Base-by-base conservation (phyloP, 1,140 invertebrate genomes). In the Trichonephila clavipes region DNA sequence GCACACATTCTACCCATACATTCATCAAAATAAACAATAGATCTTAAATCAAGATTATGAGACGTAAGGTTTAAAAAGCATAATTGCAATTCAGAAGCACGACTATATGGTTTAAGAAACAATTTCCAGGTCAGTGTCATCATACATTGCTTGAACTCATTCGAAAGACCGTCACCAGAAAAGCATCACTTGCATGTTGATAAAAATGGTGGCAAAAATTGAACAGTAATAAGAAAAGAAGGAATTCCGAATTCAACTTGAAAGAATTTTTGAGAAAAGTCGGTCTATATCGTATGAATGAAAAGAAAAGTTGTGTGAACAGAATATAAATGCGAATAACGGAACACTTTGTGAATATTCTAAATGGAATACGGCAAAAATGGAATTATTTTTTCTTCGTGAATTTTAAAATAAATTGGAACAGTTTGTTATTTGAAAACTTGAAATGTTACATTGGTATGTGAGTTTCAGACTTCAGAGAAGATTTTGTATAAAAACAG, bases 91-190 rank as follows among this genome's bases (percentile, higher is more conserved):
- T 24, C 72, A 19, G 28, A 28, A 77, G 72, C 72, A 77, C 28
- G 72, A 77, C 28, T 77, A 77, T 77, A 34, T 77, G 18, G 72
- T 77, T 77, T 77, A 77, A 77, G 28, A 77, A 77, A 77, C 28
- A 77, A 77, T 77, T 77, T 77, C 34, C 72, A 77, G 72, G 72
- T 77, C 72, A 77, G 72, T 77, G 72, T 77, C 72, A 77, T 77
- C 72, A 18, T 34, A 77, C 34, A 77, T 77, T 77, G 72, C 72
- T 77, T 77, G 72, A 77, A 77, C 72, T 77, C 72, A 77, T 77
- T 77, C 72, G 34, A 77, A 40, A 77, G 34, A 77, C 28, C 72
- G 34, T 77, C 72, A 77, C 28, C 72, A 77, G 72, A 77, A 77
- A 40, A 40, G 18, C 72, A 77, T 77, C 34, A 28, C 34, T 16